Conservation (phyloP, 1,140 invertebrate genomes). For the Theocolax elegans region DNA sequence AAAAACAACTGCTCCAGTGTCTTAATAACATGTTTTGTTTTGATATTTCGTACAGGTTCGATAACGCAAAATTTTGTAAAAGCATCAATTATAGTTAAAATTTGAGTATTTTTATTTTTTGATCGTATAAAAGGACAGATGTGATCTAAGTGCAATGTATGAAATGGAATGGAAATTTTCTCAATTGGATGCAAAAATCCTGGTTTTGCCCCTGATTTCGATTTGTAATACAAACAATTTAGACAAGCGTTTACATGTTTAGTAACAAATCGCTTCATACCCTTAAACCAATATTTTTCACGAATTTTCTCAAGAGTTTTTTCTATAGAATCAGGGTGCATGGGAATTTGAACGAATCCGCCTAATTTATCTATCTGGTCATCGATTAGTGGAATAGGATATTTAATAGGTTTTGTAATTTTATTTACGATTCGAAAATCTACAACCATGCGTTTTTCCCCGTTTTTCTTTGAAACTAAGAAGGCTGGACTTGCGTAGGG, state of each 20-base stretch:
- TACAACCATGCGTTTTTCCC: conserved; percentile 52
- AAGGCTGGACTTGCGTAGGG: too few species aligned
- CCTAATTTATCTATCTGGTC: conserved; percentile 6
- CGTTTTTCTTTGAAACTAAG: too few species aligned
- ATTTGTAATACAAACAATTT: conserved; percentile 45
- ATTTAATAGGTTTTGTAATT: conserved; percentile 47
- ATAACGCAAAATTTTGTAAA: conserved; percentile 54
- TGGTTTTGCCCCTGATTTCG: conserved; percentile 25
- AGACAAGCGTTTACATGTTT: conserved; percentile 47
- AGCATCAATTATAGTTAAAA: conserved; percentile 44
- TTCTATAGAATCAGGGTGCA: conserved; percentile 43
- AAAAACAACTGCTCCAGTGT: conserved; percentile 33
- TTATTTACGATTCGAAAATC: conserved; percentile 65
- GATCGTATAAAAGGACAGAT: conserved; percentile 50
- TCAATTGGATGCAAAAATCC: conserved; percentile 43
- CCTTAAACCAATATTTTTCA: conserved; percentile 50
- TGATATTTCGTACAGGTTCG: conserved; percentile 48
- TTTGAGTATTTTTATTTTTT: conserved; percentile 32
- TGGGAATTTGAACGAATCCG: conserved; percentile 4
- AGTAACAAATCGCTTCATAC: conserved; percentile 44
- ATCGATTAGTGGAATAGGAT: conserved; percentile 1
- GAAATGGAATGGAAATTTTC: conserved; percentile 47
- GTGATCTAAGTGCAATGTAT: conserved; percentile 56
- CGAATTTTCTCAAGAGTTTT: conserved; percentile 31
- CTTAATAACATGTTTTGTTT: conserved; percentile 34